Conservation (phyloP, 2,113 vertebrate genomes). For the Sander lucioperca region DNA sequence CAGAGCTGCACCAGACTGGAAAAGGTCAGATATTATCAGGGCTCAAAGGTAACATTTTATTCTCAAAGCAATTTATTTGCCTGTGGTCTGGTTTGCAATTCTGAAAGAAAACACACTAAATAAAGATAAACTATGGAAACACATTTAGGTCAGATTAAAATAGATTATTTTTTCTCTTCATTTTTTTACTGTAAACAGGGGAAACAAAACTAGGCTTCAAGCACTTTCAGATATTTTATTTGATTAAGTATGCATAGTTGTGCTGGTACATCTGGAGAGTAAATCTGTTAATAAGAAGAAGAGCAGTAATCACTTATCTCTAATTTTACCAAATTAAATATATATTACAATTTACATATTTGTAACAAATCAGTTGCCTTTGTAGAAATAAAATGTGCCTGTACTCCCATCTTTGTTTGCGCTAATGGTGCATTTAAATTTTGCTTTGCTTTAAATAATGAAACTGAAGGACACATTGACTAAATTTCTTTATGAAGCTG, state of each 20-base stretch:
- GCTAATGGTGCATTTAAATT: neutral
- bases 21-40: conserved; percentile 15
- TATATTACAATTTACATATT: neutral
- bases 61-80: neutral
- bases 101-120: neutral
- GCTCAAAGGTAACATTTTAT: neutral
- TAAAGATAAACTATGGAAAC: conserved; percentile 8
- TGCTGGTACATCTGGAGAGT: neutral
- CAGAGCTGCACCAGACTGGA: neutral
- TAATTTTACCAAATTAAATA: neutral
- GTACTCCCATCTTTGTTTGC: neutral
- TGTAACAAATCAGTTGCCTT: neutral
- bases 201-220: conserved; percentile 10
- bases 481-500: neutral
- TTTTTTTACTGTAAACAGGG: neutral
- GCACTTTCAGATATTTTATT: neutral
- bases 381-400: neutral
- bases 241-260: neutral
- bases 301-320: neutral
- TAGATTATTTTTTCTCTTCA: neutral
- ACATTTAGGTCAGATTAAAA: conserved; percentile 24
- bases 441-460: neutral
- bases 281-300: neutral
- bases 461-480: neutral
- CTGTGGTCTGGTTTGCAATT: neutral